A percentile compares a stretch with the other conserved stretches of the same genome.
phyloP scores from a whole-genome alignment of 2,888 invertebrate species.

The Aradus depressus region DNA sequence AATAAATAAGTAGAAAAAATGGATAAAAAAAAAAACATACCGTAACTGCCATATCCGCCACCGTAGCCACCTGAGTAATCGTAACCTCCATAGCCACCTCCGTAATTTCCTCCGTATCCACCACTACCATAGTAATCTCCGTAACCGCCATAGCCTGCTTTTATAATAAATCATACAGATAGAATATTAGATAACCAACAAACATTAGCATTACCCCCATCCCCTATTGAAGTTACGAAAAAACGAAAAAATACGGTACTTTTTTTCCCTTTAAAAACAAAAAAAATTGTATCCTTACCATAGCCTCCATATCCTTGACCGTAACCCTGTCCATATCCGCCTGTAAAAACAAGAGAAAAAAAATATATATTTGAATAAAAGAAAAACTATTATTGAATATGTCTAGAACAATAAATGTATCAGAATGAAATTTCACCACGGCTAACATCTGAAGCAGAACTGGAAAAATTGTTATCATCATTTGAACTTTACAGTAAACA shows the following conservation, averaged over 20 bases:
- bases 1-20: neutral
- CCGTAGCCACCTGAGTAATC: slow-evolving; percentile 73
- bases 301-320: slow-evolving; percentile 54
- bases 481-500: too few species aligned
- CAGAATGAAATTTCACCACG: slow-evolving; percentile 11
- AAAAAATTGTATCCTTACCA: slow-evolving; percentile 37
- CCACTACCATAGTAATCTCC: slow-evolving; percentile 46
- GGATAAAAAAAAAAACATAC: slow-evolving; percentile 2
- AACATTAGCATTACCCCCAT: neutral
- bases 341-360: slow-evolving; percentile 21
- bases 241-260: neutral
- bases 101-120: slow-evolving; percentile 49
- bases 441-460: slow-evolving; percentile 10
- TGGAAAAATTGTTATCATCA: too few species aligned
- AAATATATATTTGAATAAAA: neutral
- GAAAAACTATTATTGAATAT: neutral
- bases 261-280: neutral
- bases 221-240: neutral
- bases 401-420: neutral
- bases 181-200: slow-evolving; percentile 4
- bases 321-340: slow-evolving; percentile 45
- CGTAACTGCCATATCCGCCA: slow-evolving; percentile 41
- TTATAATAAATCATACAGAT: neutral
- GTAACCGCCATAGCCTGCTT: slow-evolving; percentile 45
- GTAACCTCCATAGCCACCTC: slow-evolving; percentile 64